Evolutionary conservation across 2,888 invertebrate genomes (phyloP).

Genomic region (Macaria notata): DNA sequence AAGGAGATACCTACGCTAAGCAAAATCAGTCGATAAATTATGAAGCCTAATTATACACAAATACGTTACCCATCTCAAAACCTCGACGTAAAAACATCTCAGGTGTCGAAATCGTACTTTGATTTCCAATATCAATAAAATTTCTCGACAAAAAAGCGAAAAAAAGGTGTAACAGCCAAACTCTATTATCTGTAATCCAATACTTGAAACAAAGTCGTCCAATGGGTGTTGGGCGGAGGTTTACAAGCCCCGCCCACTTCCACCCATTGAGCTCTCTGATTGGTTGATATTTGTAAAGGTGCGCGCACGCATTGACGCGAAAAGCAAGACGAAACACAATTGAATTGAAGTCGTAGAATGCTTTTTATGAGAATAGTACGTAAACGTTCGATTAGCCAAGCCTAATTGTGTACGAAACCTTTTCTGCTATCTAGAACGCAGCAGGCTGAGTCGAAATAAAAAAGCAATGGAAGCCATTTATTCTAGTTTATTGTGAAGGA

Average conservation of each 20-base stretch:
- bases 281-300: slow-evolving; percentile 50
- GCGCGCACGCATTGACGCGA: slow-evolving; percentile 60
- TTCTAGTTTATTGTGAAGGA: too few species aligned
- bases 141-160: slow-evolving; percentile 46
- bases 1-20: not conserved
- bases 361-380: slow-evolving; percentile 52
- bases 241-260: slow-evolving; percentile 49
- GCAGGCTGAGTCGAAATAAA: too few species aligned
- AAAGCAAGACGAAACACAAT: slow-evolving; percentile 57
- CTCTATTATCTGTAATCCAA: slow-evolving; percentile 68
- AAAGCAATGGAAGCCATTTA: too few species aligned
- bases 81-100: slow-evolving; percentile 42
- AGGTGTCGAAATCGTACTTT: slow-evolving; percentile 45
- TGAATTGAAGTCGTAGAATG: slow-evolving; percentile 63
- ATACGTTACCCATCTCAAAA: slow-evolving; percentile 25
- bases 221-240: slow-evolving; percentile 62
- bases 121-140: slow-evolving; percentile 57
- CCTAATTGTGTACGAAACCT: not conserved
- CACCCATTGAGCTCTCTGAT: slow-evolving; percentile 50
- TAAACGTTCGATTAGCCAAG: slow-evolving; percentile 16
- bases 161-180: slow-evolving; percentile 47
- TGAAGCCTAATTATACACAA: too few species aligned
- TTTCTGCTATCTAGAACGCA: too few species aligned
- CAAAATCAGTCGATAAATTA: too few species aligned
- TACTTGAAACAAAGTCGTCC: slow-evolving; percentile 53